These are phyloP conservation scores for Troides aeacus DNA, from an alignment of 2,888 invertebrate species.

Conservation along the genomic window DNA sequence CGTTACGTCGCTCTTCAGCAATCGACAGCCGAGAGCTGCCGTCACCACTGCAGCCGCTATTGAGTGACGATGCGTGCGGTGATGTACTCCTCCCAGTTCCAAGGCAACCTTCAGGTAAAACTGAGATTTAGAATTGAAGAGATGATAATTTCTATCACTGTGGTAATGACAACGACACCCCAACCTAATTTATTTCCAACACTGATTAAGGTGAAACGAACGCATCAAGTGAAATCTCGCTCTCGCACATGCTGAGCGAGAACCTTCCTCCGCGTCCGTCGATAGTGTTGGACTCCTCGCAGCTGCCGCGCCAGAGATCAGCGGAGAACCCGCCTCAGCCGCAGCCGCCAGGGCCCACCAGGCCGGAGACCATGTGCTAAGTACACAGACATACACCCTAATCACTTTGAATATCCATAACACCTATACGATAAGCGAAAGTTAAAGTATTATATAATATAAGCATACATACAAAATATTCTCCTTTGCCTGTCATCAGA, in stretches of 20 bases:
- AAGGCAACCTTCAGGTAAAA: conserved; percentile 68
- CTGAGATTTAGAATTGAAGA: too few species aligned
- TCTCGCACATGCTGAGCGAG: conserved; percentile 77
- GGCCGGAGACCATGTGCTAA: conserved; percentile 75
- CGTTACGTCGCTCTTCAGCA: conserved; percentile 79
- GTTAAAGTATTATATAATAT: background rate
- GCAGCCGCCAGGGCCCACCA: conserved; percentile 58
- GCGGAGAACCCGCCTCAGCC: conserved; percentile 59
- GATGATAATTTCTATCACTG: too few species aligned
- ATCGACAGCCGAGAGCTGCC: conserved; percentile 80
- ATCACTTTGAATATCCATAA: background rate
- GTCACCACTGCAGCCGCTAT: conserved; percentile 66
- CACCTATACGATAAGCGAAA: background rate
- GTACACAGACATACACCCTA: background rate
- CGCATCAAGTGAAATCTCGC: conserved; percentile 73
- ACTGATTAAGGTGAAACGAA: conserved; percentile 68
- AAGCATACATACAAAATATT: too few species aligned
- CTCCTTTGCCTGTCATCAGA: too few species aligned
- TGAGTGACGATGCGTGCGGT: conserved; percentile 64
- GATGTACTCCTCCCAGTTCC: conserved; percentile 72
- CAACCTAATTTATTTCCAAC: background rate
- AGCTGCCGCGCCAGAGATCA: conserved; percentile 72
- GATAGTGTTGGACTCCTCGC: conserved; percentile 75
- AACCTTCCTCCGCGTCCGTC: conserved; percentile 72
- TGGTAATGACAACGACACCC: too few species aligned